Conservation (phyloP, 2,797 vertebrate species). For the Eulemur albifrons region DNA sequence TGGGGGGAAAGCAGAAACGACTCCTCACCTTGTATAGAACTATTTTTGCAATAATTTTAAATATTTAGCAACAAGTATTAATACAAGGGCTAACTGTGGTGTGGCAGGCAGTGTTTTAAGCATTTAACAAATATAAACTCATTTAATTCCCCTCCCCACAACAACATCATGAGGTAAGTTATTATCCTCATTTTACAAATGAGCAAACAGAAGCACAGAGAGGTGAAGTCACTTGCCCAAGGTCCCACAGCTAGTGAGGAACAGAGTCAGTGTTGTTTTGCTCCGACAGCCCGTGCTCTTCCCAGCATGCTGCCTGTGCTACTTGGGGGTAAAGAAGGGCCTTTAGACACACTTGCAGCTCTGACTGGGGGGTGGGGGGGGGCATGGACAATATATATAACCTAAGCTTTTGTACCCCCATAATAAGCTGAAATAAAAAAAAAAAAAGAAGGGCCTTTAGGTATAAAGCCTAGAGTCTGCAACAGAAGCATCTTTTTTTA, state of each 20-base stretch:
- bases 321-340: background rate
- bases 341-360: background rate
- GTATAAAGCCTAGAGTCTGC: background rate
- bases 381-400: too few relatives aligned
- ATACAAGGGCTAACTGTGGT: background rate
- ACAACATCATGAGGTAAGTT: background rate
- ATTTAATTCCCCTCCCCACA: background rate
- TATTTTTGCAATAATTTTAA: background rate
- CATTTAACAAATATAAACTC: background rate
- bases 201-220: background rate
- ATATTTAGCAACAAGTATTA: background rate
- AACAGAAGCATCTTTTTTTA: background rate
- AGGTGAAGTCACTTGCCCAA: background rate
- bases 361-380: too few relatives aligned
- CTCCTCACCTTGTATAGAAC: background rate
- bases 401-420: too few relatives aligned
- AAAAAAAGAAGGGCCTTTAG: background rate
- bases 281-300: rapidly evolving
- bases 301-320: background rate
- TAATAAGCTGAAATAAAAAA: too few relatives aligned
- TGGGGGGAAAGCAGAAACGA: background rate
- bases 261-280: background rate
- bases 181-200: background rate
- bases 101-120: background rate
- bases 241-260: background rate